These are phyloP conservation scores for Dolichopus griseipennis DNA, from an alignment of 2,888 invertebrate genomes.

Conservation along the genomic window DNA sequence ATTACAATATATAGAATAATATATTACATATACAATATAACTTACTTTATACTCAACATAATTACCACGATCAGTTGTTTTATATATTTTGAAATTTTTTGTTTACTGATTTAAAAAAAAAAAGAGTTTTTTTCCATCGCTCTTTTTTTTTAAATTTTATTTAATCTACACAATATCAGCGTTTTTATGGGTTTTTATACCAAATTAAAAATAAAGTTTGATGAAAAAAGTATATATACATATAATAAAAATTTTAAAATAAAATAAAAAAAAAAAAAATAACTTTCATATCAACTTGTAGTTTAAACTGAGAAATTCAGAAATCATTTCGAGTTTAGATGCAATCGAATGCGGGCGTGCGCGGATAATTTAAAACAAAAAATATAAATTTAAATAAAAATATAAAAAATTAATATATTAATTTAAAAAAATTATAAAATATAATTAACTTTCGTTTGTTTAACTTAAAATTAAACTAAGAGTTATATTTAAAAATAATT, in stretches of 20 bases:
- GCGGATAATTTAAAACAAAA: neutral
- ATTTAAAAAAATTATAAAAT: too few species aligned
- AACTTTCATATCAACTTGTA: neutral
- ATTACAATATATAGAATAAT: too few species aligned
- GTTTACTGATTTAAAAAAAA: neutral
- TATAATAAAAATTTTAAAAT: neutral
- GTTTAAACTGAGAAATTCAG: neutral
- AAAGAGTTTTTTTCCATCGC: neutral
- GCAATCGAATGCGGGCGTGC: neutral
- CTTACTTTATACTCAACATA: neutral
- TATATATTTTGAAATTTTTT: neutral
- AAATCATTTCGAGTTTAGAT: neutral
- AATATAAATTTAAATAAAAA: neutral
- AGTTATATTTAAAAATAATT: too few species aligned
- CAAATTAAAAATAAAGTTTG: neutral
- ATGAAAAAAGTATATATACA: too few species aligned
- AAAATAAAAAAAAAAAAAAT: neutral
- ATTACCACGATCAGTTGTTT: neutral
- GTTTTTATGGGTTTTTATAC: neutral
- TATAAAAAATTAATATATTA: too few species aligned
- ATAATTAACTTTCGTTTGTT: too few species aligned
- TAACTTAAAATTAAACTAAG: too few species aligned
- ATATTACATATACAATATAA: too few species aligned
- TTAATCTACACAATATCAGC: neutral
- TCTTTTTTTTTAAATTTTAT: neutral